These are phyloP conservation scores for Pipistrellus pipistrellus DNA, from an alignment of 2,797 vertebrate genomes.

Conservation along the genomic window DNA sequence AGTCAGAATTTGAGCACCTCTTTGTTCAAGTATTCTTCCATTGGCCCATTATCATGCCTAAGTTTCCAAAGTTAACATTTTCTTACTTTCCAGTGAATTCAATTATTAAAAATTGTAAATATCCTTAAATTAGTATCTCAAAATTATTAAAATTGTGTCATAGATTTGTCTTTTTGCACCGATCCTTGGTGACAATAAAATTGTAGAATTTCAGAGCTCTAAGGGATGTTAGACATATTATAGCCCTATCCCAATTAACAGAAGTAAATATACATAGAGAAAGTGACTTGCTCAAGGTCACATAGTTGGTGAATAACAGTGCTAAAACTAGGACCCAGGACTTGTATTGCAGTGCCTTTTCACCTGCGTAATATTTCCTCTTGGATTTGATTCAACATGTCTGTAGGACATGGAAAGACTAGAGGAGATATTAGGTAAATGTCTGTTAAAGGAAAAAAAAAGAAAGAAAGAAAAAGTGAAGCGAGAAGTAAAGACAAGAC, in stretches of 20 bases:
- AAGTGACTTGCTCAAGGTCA: not conserved
- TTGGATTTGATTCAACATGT: slow-evolving; percentile 4
- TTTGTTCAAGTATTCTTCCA: not conserved
- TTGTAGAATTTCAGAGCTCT: not conserved
- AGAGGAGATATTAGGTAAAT: not conserved
- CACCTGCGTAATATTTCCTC: not conserved
- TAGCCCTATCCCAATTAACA: not conserved
- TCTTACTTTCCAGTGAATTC: not conserved
- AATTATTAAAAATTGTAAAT: slow-evolving; percentile 30
- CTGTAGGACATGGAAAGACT: not conserved
- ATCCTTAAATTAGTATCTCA: not conserved
- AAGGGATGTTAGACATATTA: slow-evolving; percentile 2
- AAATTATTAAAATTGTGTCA: not conserved
- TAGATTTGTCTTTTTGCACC: not conserved
- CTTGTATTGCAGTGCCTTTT: slow-evolving; percentile 23
- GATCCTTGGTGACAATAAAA: not conserved
- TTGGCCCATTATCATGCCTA: not conserved
- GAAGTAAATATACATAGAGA: not conserved
- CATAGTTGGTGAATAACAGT: not conserved
- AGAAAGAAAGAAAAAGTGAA: not conserved
- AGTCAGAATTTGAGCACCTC: not conserved
- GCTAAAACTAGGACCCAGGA: not conserved
- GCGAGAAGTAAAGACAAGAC: not conserved
- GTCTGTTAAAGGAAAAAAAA: not conserved
- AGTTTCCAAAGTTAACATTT: slow-evolving; percentile 39